A percentile compares a stretch with the other conserved stretches of the same genome.
phyloP scores from a whole-genome alignment of 2,113 vertebrate genomes.

The Lepidothrix coronata region DNA sequence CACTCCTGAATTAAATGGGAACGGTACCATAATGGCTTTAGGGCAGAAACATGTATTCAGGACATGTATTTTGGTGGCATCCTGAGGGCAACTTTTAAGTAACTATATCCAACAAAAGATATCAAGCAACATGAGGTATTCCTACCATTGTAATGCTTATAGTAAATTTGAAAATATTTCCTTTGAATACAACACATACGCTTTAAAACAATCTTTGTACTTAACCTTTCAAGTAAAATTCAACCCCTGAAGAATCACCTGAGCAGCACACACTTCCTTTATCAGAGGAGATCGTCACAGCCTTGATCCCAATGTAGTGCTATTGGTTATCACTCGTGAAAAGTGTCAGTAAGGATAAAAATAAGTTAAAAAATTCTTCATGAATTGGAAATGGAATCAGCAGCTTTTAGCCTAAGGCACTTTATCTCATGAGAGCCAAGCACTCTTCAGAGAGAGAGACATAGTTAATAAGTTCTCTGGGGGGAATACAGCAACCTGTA shows the following conservation, averaged over 20 bases:
- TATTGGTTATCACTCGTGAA: neutral
- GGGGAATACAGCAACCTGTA: constrained; percentile 40
- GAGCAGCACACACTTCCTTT: neutral
- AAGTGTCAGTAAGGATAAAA: neutral
- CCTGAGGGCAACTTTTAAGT: neutral
- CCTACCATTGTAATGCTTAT: neutral
- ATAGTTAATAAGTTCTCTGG: constrained; percentile 38
- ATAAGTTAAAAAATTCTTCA: neutral
- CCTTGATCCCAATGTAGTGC: neutral
- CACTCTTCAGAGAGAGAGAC: constrained; percentile 39
- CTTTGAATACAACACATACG: neutral
- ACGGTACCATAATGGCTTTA: neutral
- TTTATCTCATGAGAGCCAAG: constrained; percentile 6
- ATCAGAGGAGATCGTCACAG: neutral
- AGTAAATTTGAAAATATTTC: neutral
- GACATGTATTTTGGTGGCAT: neutral
- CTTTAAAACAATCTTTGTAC: neutral
- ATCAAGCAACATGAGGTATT: neutral
- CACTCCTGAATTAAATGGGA: neutral
- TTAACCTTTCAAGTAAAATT: neutral
- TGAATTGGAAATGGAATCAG: constrained; percentile 33
- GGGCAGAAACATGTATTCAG: neutral
- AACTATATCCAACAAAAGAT: neutral
- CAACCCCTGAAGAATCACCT: neutral
- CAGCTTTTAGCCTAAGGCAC: constrained; percentile 28